Percentiles rank a stretch among this genome's conserved stretches.
Evolutionary conservation across 2,797 vertebrate genomes (phyloP).

Genomic region (Petrocephalus sullivani): DNA sequence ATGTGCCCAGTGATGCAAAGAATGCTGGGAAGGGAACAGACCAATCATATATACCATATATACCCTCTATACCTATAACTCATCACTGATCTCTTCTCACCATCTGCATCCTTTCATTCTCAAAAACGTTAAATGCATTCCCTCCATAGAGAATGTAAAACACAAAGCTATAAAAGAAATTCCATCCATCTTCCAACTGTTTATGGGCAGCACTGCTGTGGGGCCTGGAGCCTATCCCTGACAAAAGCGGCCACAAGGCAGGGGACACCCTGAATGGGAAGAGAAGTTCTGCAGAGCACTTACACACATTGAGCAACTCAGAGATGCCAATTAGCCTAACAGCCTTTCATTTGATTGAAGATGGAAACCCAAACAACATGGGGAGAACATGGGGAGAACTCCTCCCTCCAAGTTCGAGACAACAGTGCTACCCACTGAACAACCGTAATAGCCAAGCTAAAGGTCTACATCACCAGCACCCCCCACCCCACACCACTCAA

Average conservation of each 20-base stretch:
- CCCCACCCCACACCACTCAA: no score
- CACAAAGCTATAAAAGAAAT: not conserved
- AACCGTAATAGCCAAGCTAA: not conserved
- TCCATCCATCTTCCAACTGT: not conserved
- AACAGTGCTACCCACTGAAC: not conserved
- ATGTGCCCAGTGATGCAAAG: constrained; percentile 70
- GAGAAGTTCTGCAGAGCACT: not conserved
- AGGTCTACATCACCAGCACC: not conserved
- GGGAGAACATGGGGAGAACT: not conserved
- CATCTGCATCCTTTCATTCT: not conserved
- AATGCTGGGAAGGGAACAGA: constrained; percentile 62
- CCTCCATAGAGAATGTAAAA: not conserved
- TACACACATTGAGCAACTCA: not conserved
- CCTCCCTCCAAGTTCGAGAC: not conserved
- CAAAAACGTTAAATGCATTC: not conserved
- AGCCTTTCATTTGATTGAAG: not conserved
- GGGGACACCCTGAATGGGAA: not conserved
- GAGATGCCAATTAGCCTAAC: not conserved
- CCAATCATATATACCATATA: not conserved
- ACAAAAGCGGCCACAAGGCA: not conserved
- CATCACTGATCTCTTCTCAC: not conserved
- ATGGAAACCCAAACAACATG: not conserved
- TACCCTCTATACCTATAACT: not conserved
- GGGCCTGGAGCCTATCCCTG: not conserved
- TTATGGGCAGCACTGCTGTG: not conserved